Evolutionary conservation across 1,140 invertebrate species (phyloP), one percentile per base, ranked within the genome.

Genomic region (Leptinotarsa texana): DNA sequence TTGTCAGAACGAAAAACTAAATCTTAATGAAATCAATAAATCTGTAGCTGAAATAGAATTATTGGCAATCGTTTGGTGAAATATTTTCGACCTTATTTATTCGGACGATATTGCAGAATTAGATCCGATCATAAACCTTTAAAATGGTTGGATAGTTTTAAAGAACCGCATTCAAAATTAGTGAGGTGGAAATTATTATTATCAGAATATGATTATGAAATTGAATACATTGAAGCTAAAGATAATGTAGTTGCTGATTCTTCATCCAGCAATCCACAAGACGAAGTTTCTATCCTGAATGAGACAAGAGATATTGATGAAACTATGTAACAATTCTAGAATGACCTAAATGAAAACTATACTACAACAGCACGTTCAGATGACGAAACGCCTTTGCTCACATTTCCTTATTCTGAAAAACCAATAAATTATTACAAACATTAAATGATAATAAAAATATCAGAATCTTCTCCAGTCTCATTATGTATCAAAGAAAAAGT

Each of bases 111-210:
- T 49, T 89, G 88, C 77, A 83, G 62, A 8, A 79, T 89, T 4
- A 73, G 83, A 61, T 88, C 87, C 1, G 88, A 90, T 76, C 87
- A 89, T 74, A 82, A 82, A 75, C 83, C 86, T 1, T 77, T 89
- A 17, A 76, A 74, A 18, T 89, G 75, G 22, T 47, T 80, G 3
- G 77, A 77, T 72, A 51, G 4, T 51, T 51, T 51, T 15, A 15
- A 51, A 51, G 49, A 51, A 0, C 49, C 49, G 3, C 3, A 13
- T 51, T 51, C 49, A 15, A 51, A 51, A 51, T 51, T 51, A 51
- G 13, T 15, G 3, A 4, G 11, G 4, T 1, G 13, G 49, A 51
- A 51, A 51, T 13, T 51, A 15, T 51, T 51, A 51, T 15, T 51
- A 51, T 51, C 11, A 13, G 49, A 51, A 15, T 15, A 51, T 51